A percentile compares a stretch with the other conserved stretches of the same genome.
Conservation (phyloP, 92 coral and sea anemone species). For the Paragorgia papillata region DNA sequence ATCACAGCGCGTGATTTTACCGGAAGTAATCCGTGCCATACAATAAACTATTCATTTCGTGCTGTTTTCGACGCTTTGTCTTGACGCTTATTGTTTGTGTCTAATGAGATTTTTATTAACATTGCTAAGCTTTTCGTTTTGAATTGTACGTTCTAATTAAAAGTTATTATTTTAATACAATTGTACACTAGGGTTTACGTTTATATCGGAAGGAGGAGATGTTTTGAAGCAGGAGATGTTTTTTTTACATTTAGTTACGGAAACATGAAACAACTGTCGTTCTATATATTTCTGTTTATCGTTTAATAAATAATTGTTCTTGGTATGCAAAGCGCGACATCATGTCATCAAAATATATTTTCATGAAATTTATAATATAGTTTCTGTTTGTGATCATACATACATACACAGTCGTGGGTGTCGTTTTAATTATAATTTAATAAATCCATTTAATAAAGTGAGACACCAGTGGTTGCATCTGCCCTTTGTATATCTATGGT, state of each 20-base stretch:
- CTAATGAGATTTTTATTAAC: slow-evolving; percentile 46
- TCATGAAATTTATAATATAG: slow-evolving; percentile 13
- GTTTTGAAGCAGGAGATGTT: too few species aligned
- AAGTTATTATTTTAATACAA: slow-evolving; percentile 20
- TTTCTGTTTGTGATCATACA: not conserved
- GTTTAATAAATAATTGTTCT: too few species aligned
- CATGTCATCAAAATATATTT: not conserved
- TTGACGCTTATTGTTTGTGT: slow-evolving; percentile 21
- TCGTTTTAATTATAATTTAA: slow-evolving; percentile 28
- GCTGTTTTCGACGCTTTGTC: too few species aligned
- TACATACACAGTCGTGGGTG: too few species aligned
- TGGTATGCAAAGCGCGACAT: too few species aligned
- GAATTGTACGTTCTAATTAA: slow-evolving; percentile 30
- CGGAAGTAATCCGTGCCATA: too few species aligned
- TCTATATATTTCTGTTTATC: too few species aligned
- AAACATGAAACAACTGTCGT: too few species aligned
- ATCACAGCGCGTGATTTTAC: too few species aligned
- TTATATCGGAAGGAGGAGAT: not conserved
- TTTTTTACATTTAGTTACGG: too few species aligned
- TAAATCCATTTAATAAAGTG: slow-evolving; percentile 41
- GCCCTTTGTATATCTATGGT: slow-evolving; percentile 4
- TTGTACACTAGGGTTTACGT: not conserved
- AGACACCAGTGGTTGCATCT: slow-evolving; percentile 17
- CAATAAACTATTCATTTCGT: too few species aligned
- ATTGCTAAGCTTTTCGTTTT: slow-evolving; percentile 18